A percentile compares a stretch with the other conserved stretches of the same genome.
phyloP scores from a whole-genome alignment of 1,140 invertebrate genomes.

The Epicauta chinensis region DNA sequence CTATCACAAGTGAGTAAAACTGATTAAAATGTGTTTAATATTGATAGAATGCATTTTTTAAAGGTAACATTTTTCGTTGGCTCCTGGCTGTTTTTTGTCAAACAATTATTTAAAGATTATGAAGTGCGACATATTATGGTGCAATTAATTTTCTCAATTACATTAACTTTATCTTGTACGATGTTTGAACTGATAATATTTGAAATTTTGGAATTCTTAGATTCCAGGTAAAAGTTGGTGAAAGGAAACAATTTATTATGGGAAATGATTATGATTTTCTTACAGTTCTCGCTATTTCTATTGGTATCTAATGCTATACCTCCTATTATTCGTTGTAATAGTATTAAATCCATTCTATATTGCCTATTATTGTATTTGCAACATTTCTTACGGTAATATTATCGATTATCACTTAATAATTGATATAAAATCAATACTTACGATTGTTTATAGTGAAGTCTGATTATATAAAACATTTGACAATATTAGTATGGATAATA shows the following conservation, averaged over 20 bases:
- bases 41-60: slow-evolving; percentile 40
- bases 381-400: slow-evolving; percentile 83
- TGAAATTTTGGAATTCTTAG: slow-evolving; percentile 93
- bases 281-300: slow-evolving; percentile 91
- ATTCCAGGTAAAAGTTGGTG: slow-evolving; percentile 46
- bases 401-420: slow-evolving; percentile 2
- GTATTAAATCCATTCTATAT: slow-evolving; percentile 97
- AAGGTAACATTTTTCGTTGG: slow-evolving; percentile 92
- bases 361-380: slow-evolving; percentile 89
- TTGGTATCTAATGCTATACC: slow-evolving; percentile 90
- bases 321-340: slow-evolving; percentile 91
- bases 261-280: slow-evolving; percentile 30
- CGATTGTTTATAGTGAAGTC: slow-evolving; percentile 69
- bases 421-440: slow-evolving; percentile 8
- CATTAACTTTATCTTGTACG: slow-evolving; percentile 95
- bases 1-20: slow-evolving; percentile 54
- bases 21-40: slow-evolving; percentile 10
- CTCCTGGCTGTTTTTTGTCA: slow-evolving; percentile 98
- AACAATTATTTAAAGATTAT: slow-evolving; percentile 96
- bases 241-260: slow-evolving; percentile 2
- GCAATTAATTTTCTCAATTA: slow-evolving; percentile 93
- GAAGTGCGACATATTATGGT: slow-evolving; percentile 94
- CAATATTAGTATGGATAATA: slow-evolving; percentile 78
- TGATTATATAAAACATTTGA: slow-evolving; percentile 72
- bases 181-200: slow-evolving; percentile 99